Percentiles rank a stretch among this genome's conserved stretches.
phyloP scores from a whole-genome alignment of 2,797 vertebrate genomes.

The Xenopus petersii region DNA sequence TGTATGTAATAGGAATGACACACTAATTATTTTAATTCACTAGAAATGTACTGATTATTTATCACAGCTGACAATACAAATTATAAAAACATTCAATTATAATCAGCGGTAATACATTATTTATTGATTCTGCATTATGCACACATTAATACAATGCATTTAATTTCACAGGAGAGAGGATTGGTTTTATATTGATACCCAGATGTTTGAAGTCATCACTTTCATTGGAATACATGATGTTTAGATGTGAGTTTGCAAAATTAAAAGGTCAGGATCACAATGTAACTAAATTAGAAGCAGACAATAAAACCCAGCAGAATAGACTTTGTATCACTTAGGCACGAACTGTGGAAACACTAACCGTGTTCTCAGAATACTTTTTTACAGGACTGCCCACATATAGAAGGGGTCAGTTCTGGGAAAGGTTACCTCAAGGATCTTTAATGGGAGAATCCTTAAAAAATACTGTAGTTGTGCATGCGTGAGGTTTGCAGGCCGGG shows the following conservation, averaged over 20 bases:
- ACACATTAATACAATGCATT: constrained; percentile 73
- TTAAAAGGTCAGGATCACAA: background rate
- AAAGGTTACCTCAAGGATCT: too few relatives aligned
- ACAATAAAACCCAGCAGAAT: background rate
- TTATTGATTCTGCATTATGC: constrained; percentile 78
- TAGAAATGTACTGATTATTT: constrained; percentile 80
- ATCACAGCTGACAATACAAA: constrained; percentile 77
- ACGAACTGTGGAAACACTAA: background rate
- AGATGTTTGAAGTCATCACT: constrained; percentile 57
- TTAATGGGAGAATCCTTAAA: too few relatives aligned
- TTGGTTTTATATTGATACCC: constrained; percentile 64
- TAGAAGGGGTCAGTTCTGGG: too few relatives aligned
- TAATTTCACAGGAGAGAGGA: constrained; percentile 66
- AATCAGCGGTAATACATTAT: constrained; percentile 79
- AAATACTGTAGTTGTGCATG: too few relatives aligned
- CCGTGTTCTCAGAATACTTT: background rate
- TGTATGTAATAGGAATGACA: constrained; percentile 74
- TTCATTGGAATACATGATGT: constrained; percentile 51
- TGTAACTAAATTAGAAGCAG: constrained; percentile 4
- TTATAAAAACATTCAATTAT: constrained; percentile 80
- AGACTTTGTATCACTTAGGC: background rate
- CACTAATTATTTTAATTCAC: constrained; percentile 79
- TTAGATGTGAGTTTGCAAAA: background rate
- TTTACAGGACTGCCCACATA: too few relatives aligned
- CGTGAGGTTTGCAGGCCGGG: too few relatives aligned